phyloP scores from a whole-genome alignment of 2,797 vertebrate genomes.

The Myotis planiceps region DNA sequence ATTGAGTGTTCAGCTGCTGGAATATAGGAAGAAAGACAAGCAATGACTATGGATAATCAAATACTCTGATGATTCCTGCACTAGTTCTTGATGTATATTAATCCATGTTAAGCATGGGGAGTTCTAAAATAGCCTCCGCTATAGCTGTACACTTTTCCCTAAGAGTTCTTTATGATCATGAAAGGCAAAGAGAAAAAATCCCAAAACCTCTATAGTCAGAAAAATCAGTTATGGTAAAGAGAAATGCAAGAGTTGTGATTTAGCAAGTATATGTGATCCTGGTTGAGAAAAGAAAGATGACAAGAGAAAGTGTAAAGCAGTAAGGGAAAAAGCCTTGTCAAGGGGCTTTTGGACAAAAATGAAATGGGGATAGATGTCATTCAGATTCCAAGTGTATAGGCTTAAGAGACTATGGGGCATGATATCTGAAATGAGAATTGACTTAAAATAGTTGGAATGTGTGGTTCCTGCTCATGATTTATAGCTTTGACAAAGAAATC shows the following conservation, averaged over 20 bases:
- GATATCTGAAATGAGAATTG: conserved; percentile 29
- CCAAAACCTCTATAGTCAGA: not conserved
- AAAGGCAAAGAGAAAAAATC: not conserved
- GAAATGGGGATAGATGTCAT: not conserved
- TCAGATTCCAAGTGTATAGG: not conserved
- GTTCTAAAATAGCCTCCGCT: not conserved
- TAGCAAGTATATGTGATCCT: not conserved
- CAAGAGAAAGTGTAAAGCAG: not conserved
- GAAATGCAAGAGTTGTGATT: not conserved
- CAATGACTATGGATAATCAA: not conserved
- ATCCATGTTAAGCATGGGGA: not conserved
- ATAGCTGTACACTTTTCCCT: not conserved
- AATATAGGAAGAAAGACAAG: not conserved
- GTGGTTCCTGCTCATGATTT: not conserved
- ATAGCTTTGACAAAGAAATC: not conserved
- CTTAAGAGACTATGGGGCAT: not conserved
- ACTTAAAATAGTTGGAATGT: not conserved
- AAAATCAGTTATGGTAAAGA: not conserved
- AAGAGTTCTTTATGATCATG: not conserved
- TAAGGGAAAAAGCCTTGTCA: not conserved
- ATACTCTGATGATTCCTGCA: not conserved
- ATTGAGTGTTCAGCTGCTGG: not conserved
- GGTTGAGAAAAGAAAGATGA: not conserved
- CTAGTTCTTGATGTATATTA: not conserved
- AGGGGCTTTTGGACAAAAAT: not conserved